Evolutionary conservation across 2,113 vertebrate species (phyloP).

Genomic region (Castor canadensis): DNA sequence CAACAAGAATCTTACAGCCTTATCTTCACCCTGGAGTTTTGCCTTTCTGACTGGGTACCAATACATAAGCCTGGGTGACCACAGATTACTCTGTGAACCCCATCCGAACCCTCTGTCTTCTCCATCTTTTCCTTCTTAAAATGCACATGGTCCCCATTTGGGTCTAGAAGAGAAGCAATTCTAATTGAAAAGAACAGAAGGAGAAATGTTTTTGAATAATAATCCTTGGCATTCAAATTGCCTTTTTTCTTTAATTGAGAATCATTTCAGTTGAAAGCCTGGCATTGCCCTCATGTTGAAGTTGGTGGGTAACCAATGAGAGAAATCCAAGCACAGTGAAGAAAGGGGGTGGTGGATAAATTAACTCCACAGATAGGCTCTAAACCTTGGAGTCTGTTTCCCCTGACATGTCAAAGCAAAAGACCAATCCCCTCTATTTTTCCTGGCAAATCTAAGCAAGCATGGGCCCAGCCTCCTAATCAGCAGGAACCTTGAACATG

Average conservation of each 20-base stretch:
- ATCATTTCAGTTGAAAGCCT: background rate
- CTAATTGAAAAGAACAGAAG: conserved; percentile 52
- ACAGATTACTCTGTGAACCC: background rate
- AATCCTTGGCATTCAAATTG: conserved; percentile 26
- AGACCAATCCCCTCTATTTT: background rate
- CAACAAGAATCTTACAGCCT: background rate
- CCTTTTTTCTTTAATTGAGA: background rate
- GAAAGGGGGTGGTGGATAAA: accelerated
- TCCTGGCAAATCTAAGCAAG: background rate
- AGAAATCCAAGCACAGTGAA: background rate
- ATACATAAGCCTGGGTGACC: background rate
- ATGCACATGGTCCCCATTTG: background rate
- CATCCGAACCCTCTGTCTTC: background rate
- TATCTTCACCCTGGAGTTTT: background rate
- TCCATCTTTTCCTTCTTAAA: background rate
- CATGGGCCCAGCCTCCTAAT: background rate
- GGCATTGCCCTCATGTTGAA: background rate
- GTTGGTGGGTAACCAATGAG: background rate
- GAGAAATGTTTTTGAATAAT: conserved; percentile 52
- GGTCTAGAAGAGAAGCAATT: conserved; percentile 27
- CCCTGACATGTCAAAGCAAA: background rate
- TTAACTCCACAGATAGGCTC: background rate
- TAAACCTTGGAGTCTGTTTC: background rate
- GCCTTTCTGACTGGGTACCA: background rate
- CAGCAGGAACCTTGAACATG: background rate